phyloP scores from a whole-genome alignment of 2,113 vertebrate species.

The Thalassoma bifasciatum region DNA sequence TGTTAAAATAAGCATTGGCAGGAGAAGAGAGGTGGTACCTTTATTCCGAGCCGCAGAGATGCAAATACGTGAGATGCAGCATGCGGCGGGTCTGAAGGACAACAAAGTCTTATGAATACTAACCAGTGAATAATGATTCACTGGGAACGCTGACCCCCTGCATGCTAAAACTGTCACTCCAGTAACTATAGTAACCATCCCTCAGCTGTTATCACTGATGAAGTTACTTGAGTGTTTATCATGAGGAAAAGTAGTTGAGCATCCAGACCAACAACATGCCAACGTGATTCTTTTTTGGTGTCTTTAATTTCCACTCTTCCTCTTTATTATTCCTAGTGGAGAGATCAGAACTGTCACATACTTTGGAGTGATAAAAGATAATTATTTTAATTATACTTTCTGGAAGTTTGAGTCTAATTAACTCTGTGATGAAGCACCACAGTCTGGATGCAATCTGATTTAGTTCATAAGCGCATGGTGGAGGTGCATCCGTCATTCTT shows the following conservation, averaged over 20 bases:
- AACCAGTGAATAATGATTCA: constrained; percentile 25
- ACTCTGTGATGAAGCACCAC: constrained; percentile 64
- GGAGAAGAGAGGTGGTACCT: neutral
- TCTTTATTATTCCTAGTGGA: neutral
- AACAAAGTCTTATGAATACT: constrained; percentile 22
- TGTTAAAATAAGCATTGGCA: neutral
- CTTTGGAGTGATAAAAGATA: constrained; percentile 13
- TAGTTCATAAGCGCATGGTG: constrained; percentile 40
- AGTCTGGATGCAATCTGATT: constrained; percentile 36
- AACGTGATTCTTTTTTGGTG: neutral
- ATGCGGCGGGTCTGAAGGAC: neutral
- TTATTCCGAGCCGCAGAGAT: neutral
- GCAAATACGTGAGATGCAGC: constrained; percentile 1
- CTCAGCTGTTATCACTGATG: neutral
- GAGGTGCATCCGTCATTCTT: constrained; percentile 69
- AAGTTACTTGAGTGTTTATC: neutral
- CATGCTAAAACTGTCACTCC: constrained; percentile 5
- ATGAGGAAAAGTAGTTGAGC: neutral
- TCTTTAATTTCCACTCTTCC: neutral
- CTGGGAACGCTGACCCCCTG: constrained; percentile 6
- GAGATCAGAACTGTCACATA: neutral
- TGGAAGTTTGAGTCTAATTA: constrained; percentile 26
- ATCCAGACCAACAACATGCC: neutral
- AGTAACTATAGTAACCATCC: constrained; percentile 18
- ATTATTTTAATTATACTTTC: constrained; percentile 28